Conservation (phyloP, 2,113 vertebrate genomes). For the Halcyon senegalensis region DNA sequence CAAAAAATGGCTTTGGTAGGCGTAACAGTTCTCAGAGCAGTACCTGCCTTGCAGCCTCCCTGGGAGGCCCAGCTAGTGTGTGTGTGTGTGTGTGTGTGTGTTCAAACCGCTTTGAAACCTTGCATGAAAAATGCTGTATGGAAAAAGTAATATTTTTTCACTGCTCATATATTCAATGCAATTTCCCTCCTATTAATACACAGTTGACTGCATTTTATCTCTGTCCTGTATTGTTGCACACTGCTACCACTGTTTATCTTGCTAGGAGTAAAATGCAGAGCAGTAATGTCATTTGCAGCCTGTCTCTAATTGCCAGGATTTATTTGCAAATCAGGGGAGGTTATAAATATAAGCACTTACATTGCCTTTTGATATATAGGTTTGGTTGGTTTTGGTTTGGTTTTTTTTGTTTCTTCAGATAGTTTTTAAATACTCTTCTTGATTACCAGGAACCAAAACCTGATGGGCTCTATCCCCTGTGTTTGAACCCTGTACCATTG, state of each 20-base stretch:
- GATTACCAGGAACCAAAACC: background rate
- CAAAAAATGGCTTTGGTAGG: background rate
- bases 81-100: background rate
- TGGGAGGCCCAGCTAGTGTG: background rate
- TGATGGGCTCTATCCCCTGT: background rate
- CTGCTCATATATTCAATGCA: conserved; percentile 16
- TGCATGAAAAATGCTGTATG: background rate
- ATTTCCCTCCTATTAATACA: background rate
- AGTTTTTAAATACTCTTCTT: background rate
- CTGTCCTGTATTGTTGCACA: conserved; percentile 9
- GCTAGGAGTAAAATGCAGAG: conserved; percentile 3
- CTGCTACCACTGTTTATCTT: conserved; percentile 24
- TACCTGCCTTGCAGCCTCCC: background rate
- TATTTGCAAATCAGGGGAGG: background rate
- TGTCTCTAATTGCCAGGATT: conserved; percentile 29
- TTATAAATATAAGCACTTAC: background rate
- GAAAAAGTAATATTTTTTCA: conserved; percentile 15
- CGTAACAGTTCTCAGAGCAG: background rate
- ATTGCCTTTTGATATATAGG: background rate
- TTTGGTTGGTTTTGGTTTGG: background rate
- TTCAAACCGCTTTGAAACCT: background rate
- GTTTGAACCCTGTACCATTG: background rate
- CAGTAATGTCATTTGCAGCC: conserved; percentile 18
- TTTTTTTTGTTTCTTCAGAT: background rate
- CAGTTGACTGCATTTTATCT: conserved; percentile 48